phyloP scores from a whole-genome alignment of 2,888 invertebrate genomes.

The Epinotia ramella region DNA sequence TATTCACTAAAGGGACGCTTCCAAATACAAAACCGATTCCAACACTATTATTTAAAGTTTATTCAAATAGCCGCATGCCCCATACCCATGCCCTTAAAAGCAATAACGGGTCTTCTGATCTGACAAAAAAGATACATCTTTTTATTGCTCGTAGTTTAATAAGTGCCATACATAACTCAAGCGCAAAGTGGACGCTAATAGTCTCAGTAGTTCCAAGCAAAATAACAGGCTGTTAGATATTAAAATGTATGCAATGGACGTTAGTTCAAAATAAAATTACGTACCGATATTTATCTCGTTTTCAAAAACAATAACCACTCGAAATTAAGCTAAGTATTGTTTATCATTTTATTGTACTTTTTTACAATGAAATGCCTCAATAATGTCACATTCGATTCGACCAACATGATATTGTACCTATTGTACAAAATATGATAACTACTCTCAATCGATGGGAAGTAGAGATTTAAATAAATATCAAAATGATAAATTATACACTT shows the following conservation, averaged over 20 bases:
- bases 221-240: background rate
- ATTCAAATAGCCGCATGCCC: too few relatives aligned
- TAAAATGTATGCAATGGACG: background rate
- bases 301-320: too few relatives aligned
- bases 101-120: background rate
- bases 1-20: too few relatives aligned
- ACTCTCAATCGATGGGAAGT: background rate
- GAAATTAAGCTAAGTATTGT: too few relatives aligned
- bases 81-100: background rate
- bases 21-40: too few relatives aligned
- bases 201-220: background rate
- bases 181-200: background rate
- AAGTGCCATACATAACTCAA: constrained; percentile 6
- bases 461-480: background rate
- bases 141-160: constrained; percentile 1
- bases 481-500: background rate
- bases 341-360: too few relatives aligned
- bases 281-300: background rate
- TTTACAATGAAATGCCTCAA: too few relatives aligned
- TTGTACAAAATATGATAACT: background rate
- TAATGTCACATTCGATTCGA: too few relatives aligned
- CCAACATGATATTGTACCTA: background rate
- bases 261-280: background rate
- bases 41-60: too few relatives aligned
- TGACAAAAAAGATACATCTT: background rate